Percentiles rank a stretch among this genome's conserved stretches.
phyloP scores from a whole-genome alignment of 2,888 invertebrate genomes.

The Dicyrtomina minuta region DNA sequence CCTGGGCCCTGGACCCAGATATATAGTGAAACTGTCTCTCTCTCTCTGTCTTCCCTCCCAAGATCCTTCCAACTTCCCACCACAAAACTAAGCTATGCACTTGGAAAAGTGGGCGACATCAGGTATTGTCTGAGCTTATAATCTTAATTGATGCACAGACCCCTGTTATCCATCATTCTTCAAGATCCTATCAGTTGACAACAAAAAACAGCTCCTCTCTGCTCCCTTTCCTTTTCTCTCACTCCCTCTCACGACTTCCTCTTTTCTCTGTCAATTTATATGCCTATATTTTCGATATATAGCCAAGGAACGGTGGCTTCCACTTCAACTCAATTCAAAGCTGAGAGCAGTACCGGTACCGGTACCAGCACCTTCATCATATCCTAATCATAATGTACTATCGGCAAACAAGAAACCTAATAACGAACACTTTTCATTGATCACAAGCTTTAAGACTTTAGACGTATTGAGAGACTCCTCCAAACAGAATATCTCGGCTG shows the following conservation, averaged over 20 bases:
- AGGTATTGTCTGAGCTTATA: slow-evolving; percentile 50
- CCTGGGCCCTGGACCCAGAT: no score
- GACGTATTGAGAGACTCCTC: no score
- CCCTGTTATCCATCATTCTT: slow-evolving; percentile 48
- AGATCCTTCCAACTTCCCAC: slow-evolving; percentile 20
- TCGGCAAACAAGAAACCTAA: slow-evolving; percentile 30
- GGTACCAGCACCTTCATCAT: slow-evolving; percentile 17
- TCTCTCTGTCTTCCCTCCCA: slow-evolving; percentile 13
- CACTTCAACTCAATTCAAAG: background rate
- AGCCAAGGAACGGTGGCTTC: background rate
- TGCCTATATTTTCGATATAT: background rate
- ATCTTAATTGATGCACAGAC: slow-evolving; percentile 50
- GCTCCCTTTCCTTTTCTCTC: background rate
- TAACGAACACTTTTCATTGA: slow-evolving; percentile 45
- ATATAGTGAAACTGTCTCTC: no score
- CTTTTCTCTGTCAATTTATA: background rate
- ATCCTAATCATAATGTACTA: slow-evolving; percentile 33
- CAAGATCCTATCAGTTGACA: slow-evolving; percentile 44
- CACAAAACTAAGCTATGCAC: slow-evolving; percentile 20
- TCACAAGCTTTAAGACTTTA: no score
- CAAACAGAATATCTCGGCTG: no score
- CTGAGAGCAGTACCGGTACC: background rate
- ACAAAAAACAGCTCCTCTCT: slow-evolving; percentile 35
- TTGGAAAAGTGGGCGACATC: slow-evolving; percentile 31
- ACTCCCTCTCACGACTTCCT: background rate